Evolutionary conservation across 2,888 invertebrate species (phyloP).

Genomic region (Dusona sp.): DNA sequence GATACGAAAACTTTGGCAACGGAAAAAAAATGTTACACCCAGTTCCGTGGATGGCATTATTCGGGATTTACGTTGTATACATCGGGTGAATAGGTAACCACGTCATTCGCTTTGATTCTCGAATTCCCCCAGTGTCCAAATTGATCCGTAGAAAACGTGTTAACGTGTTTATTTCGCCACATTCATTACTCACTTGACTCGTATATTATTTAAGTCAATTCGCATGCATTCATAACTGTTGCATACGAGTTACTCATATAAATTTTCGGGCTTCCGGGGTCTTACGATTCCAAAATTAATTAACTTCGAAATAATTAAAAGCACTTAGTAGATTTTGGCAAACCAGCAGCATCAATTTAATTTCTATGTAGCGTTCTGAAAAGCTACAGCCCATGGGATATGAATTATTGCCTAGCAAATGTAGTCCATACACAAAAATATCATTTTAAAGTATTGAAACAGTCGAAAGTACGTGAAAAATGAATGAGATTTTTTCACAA

Average conservation of each 20-base stretch:
- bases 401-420: too few relatives aligned
- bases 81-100: conserved; percentile 10
- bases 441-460: background rate
- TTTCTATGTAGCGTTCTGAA: background rate
- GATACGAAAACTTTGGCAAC: conserved; percentile 66
- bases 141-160: conserved; percentile 13
- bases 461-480: background rate
- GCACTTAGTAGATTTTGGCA: background rate
- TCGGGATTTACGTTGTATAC: conserved; percentile 8
- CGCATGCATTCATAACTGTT: background rate
- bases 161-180: conserved; percentile 21
- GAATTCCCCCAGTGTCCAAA: background rate
- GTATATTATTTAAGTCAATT: conserved; percentile 25
- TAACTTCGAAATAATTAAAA: background rate
- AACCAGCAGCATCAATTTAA: background rate
- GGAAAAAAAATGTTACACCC: conserved; percentile 47
- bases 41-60: conserved; percentile 30
- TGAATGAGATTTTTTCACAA: background rate
- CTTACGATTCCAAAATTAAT: background rate
- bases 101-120: conserved; percentile 56
- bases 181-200: conserved; percentile 28
- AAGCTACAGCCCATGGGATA: too few relatives aligned
- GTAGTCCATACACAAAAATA: background rate
- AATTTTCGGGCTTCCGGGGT: background rate
- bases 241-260: background rate